Evolutionary conservation across 2,797 vertebrate species (phyloP), one percentile per base, ranked within the genome.

Genomic region (Octomys mimax): DNA sequence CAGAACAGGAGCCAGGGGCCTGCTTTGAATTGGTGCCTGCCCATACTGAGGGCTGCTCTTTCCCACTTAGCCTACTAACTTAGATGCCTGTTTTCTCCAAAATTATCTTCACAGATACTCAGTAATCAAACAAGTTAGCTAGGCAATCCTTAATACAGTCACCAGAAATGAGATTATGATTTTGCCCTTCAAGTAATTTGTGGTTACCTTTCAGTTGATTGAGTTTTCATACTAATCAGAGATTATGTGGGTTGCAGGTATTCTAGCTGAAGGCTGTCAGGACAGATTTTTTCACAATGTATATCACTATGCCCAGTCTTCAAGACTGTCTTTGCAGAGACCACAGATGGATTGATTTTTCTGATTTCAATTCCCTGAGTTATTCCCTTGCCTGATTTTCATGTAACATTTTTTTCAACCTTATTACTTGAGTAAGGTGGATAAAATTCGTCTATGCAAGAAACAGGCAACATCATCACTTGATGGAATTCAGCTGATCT

Each of bases 401-500:
- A n/a, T 87, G 39, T 49, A 36, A 13, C 33, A 92, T n/a, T 59
- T 46, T 86, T 85, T 85, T 80, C 68, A 61, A 54, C 31, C 91
- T 84, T 81, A 78, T 82, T 78, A 36, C 42, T 88, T 82, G 66
- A 91, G 87, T 89, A 85, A 87, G 2, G 28, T 89, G 5, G 3
- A 42, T 81, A 33, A 84, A 95, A 89, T 85, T 92, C 78, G 77
- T n/a, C 52, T 79, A 61, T 24, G 8, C 57, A 28, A 73, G 26
- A 59, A 88, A 39, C 59, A 75, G 36, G 26, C 33, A 71, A 66
- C 82, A 75, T 88, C 14, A 13, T 49, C 28, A 59, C 62, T 87
- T 94, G 61, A 61, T 39, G 87, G 33, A 59, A 78, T 96, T 71
- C 82, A 31, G 7, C 31, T 54, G 81, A 82, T 64, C 6, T 89